Evolutionary conservation across 2,888 invertebrate species (phyloP), one percentile per base, ranked within the genome.

Genomic region (Steinernema carpocapsae): DNA sequence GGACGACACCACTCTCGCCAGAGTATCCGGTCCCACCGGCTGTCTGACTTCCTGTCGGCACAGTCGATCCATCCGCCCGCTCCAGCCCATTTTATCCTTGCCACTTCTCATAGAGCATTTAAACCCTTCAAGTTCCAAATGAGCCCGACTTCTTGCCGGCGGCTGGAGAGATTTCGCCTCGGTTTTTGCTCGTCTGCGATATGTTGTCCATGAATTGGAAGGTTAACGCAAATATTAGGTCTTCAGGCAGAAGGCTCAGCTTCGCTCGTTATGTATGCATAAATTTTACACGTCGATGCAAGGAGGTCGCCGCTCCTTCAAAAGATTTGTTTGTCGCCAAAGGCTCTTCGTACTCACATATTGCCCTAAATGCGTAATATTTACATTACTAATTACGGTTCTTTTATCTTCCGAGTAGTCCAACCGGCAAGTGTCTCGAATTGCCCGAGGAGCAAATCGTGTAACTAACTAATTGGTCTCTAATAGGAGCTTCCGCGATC

Each of bases 341-440:
- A 26, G 1, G 32, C 32, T 37, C 4, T 29, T 26, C 29, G 29
- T 14, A 48, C 17, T 19, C 48, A 19, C 48, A 7, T 64, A 64
- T 64, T 14, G 64, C 64, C 26, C 26, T 64, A 7, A 29, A 29
- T 17, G 29, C 17, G 29, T 29, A 32, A n/a, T 64, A 64, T 64
- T 64, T 32, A 26, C 64, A 64, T 32, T 32, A 29, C 64, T 32
- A 64, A 64, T 64, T 64, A 32, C 64, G 4, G 6, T 64, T 64
- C 29, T 26, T 29, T 64, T 10, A 37, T 64, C 64, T 1, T 64
- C 17, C 17, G 64, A 17, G 3, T 10, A 10, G 10, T 37, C 37
- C 10, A 10, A 3, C 64, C 29, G 64, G n/a, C 32, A 32, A 64
- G 29, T 52, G 64, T 64, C 64, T 64, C 64, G 29, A 64, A 64